These are phyloP conservation scores for Dryadula phaetusa DNA, from an alignment of 2,888 invertebrate genomes.

Conservation along the genomic window DNA sequence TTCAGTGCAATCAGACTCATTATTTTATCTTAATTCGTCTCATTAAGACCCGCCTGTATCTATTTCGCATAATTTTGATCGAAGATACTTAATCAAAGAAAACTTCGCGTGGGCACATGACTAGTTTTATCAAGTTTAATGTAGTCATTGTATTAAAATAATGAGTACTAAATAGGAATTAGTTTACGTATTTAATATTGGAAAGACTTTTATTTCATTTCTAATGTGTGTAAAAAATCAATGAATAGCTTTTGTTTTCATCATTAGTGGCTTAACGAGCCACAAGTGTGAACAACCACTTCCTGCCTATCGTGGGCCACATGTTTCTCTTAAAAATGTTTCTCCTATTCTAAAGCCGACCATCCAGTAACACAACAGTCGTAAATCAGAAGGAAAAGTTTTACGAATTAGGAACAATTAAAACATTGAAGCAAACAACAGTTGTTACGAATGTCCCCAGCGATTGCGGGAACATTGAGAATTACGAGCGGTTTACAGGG, in stretches of 20 bases:
- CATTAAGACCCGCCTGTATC: conserved; percentile 71
- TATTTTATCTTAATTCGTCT: conserved; percentile 75
- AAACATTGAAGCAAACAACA: conserved; percentile 82
- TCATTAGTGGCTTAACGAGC: conserved; percentile 55
- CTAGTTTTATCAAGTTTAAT: conserved; percentile 47
- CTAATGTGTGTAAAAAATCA: conserved; percentile 49
- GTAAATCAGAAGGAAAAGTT: conserved; percentile 79
- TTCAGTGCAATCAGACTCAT: conserved; percentile 58
- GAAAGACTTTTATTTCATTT: conserved; percentile 13
- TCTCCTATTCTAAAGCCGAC: conserved; percentile 56
- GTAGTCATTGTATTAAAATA: conserved; percentile 30
- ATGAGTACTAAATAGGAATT: conserved; percentile 1
- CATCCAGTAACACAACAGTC: conserved; percentile 71
- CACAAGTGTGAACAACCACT: conserved; percentile 65
- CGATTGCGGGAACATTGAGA: conserved; percentile 81
- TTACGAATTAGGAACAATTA: conserved; percentile 83
- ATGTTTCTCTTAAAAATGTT: conserved; percentile 55
- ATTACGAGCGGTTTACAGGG: conserved; percentile 78
- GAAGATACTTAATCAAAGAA: conserved; percentile 62
- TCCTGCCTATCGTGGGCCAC: conserved; percentile 52
- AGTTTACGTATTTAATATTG: conserved; percentile 7
- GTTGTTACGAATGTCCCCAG: conserved; percentile 81
- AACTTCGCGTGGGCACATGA: conserved; percentile 71
- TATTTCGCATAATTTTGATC: conserved; percentile 74
- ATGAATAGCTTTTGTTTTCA: conserved; percentile 36